Percentiles rank a stretch among this genome's conserved stretches.
phyloP scores from a whole-genome alignment of 2,888 invertebrate species.

The Bombyx huttoni region DNA sequence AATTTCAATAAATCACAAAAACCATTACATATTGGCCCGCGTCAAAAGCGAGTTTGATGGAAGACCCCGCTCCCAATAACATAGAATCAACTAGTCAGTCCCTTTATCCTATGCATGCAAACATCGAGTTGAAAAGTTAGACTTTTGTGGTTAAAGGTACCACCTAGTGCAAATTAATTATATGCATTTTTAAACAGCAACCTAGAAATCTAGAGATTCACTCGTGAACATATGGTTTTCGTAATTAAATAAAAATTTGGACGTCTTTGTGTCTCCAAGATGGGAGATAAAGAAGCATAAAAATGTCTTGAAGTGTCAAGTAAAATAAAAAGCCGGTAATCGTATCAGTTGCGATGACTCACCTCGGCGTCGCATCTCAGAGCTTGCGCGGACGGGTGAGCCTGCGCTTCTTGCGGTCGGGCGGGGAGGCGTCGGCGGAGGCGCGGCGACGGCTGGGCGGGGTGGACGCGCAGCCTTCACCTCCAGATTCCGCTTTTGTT shows the following conservation, averaged over 20 bases:
- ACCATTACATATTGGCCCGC: slow-evolving; percentile 21
- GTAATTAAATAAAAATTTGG: too few species aligned
- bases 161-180: too few species aligned
- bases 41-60: slow-evolving; percentile 31
- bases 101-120: not conserved
- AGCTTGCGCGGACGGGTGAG: slow-evolving; percentile 62
- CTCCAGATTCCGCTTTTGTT: slow-evolving; percentile 21
- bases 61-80: slow-evolving; percentile 24
- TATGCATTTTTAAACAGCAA: too few species aligned
- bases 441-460: slow-evolving; percentile 51
- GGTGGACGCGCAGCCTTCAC: slow-evolving; percentile 18
- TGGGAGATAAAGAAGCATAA: too few species aligned
- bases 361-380: slow-evolving; percentile 16
- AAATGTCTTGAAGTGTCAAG: too few species aligned
- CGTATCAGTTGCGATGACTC: too few species aligned
- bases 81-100: slow-evolving; percentile 6
- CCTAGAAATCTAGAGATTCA: too few species aligned
- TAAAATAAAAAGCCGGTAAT: too few species aligned
- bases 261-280: too few species aligned
- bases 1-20: slow-evolving; percentile 28
- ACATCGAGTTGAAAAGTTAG: not conserved
- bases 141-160: not conserved
- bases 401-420: slow-evolving; percentile 63
- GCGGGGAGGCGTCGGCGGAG: slow-evolving; percentile 39
- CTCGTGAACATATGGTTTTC: too few species aligned